Evolutionary conservation across 2,797 vertebrate genomes (phyloP), one percentile per base, ranked within the genome.

Genomic region (Danionella dracula): DNA sequence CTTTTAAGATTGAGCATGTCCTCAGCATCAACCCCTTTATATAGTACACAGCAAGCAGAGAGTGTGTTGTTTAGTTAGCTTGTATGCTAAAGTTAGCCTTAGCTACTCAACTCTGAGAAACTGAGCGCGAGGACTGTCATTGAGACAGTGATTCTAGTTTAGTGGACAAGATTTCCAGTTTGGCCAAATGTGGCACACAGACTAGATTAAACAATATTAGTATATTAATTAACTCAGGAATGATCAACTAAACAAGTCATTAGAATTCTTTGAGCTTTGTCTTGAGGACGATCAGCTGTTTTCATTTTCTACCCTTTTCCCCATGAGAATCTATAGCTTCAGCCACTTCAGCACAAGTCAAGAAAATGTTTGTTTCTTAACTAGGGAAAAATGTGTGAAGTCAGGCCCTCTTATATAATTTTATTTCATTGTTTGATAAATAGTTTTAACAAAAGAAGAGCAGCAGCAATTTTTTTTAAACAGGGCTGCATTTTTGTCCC

Each of bases 281-380:
- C 70, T 54, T 59, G 23, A 51, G 45, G 72, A 46, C 27, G 44
- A 45, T 56, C 42, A 29, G 49, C n/a, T n/a, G n/a, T n/a, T n/a
- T n/a, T n/a, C n/a, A n/a, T 72, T 78, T 86, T 81, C 75, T 75
- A 57, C 77, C 77, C 79, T 64, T 79, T 90, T 87, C 86, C 86
- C 84, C 73, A 84, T 88, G 86, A 86, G 87, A 90, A 80, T 81
- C 62, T 46, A 50, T 65, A 63, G 63, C 71, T 78, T 83, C 70
- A 74, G 82, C 77, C 79, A 80, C 62, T 16, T 48, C 81, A 83
- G 79, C 81, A 74, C 60, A 66, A 1, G 35, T 83, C 82, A 77
- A 76, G 37, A 45, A 9, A n/a, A 17, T 54, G 51, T 31, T 63
- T 54, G 40, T 29, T 53, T 27, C 23, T 31, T 65, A 45, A 19